Base-by-base conservation (phyloP, 2,113 vertebrate genomes). In the Circaetus cinerascens region DNA sequence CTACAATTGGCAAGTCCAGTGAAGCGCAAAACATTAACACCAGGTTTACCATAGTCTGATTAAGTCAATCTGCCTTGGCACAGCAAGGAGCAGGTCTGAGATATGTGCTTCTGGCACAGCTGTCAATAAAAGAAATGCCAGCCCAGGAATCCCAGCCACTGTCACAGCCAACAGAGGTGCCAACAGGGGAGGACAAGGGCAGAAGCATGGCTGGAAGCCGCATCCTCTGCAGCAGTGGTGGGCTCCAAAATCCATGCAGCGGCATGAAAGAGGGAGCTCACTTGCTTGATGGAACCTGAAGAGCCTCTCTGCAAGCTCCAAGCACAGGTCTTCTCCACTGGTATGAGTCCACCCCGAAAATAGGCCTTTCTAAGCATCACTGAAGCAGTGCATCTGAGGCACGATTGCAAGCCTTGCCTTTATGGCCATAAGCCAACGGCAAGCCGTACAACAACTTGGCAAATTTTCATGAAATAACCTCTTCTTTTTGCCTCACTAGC, bases 321-420 rank as follows among this genome's bases (percentile, higher is more conserved):
- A 55, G 67, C 25, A 38, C 3, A 63, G 26, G 5, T 41, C 43
- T 68, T 57, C 60, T 88, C n/a, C 27, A 23, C 36, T 43, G 23
- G 32, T 15, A 64, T 11, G 13, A 79, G 32, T 3, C 59, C 38
- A 48, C 29, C 4, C 32, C 3, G 0, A 32, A 73, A 94, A 56
- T 1, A 51, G 0, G 5, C 32, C 38, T 30, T 51, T 73, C 36
- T n/a, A 20, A 48, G 21, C 10, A 56, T 4, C 5, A 10, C 29
- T 30, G 53, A 30, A 30, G 29, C 29, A 26, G 36, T 9, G 11
- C 21, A 56, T 11, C 53, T 9, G 25, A 57, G 11, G n/a, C 11
- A 14, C 0, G 2, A 41, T 3, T 80, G 45, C 59, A 92, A 92
- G 55, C 29, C 26, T 43, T 56, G 25, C 5, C 25, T 46, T 53